Base-by-base conservation (phyloP, 2,888 invertebrate species). In the Eurytoma adleriae region DNA sequence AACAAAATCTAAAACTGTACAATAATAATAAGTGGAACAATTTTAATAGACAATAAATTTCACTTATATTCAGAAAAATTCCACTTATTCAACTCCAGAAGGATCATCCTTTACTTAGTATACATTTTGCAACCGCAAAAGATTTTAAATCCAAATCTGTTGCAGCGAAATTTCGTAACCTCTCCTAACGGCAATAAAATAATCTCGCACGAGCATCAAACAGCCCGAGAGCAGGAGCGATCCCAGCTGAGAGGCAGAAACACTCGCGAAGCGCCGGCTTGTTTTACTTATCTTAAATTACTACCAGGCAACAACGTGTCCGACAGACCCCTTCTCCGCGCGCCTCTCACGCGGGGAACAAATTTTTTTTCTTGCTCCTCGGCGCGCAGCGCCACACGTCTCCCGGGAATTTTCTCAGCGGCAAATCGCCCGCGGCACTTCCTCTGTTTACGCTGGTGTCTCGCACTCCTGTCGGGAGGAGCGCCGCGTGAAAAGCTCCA, bases 201-300 rank as follows among this genome's bases (percentile, higher is more conserved):
- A 3, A 40, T 40, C 7, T 40, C 40, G 40, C 4, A 2, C 7
- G 4, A 40, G 5, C 40, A 40, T 40, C 40, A 40, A 40, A 40
- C 40, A 40, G 3, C 20, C 50, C 66, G 24, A 57, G 67, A 67
- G 72, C 30, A 71, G 13, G 12, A 24, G 40, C 59, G 30, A 18
- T 27, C 54, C 24, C 13, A 59, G 20, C 54, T 30, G 20, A 50
- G 50, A 70, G 54, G 0, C 18, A 66, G 40, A 69, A 74, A 69
- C 61, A 69, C 40, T 69, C 56, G 18, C 18, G 1, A 30, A 2
- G 27, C 3, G 3, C 7, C 30, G 16, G 18, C 64, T 70, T 79
- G 70, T 70, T 79, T 79, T 66, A 70, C 69, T 80, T 80, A 76
- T 80, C 80, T 80, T 76, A 67, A 80, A 78, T 80, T 73, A 77